Conservation (phyloP, 2,888 invertebrate species). For the Campoplex capitator region DNA sequence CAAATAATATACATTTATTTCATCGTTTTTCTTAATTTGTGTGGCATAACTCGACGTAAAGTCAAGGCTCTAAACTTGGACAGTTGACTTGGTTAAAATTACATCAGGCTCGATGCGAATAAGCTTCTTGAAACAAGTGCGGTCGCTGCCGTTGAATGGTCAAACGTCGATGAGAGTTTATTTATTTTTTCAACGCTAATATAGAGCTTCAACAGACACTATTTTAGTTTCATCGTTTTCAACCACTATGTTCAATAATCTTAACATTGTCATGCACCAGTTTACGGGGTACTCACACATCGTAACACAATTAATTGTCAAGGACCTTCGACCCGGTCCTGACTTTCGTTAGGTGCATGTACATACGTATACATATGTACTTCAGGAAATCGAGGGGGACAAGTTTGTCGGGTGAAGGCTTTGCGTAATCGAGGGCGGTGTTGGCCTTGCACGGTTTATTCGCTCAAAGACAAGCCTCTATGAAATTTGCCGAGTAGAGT, state of each 20-base stretch:
- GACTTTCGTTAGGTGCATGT: constrained; percentile 41
- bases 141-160: constrained; percentile 21
- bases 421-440: constrained; percentile 39
- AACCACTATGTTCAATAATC: constrained; percentile 37
- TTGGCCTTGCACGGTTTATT: constrained; percentile 57
- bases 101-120: neutral
- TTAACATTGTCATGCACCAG: constrained; percentile 20
- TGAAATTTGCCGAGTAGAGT: neutral
- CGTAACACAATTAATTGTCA: constrained; percentile 62
- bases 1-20: neutral
- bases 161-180: constrained; percentile 1
- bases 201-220: neutral
- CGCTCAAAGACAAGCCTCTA: constrained; percentile 21
- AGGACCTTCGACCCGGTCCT: constrained; percentile 64
- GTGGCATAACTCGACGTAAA: neutral
- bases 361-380: constrained; percentile 2
- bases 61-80: constrained; percentile 14
- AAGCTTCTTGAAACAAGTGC: neutral
- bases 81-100: constrained; percentile 26
- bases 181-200: neutral
- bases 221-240: constrained; percentile 11
- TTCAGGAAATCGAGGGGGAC: constrained; percentile 51
- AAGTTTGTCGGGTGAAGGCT: constrained; percentile 66
- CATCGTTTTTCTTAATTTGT: neutral
- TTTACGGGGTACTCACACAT: constrained; percentile 25